Evolutionary conservation across 1,140 invertebrate species (phyloP), one percentile per base, ranked within the genome.

Genomic region (Procambarus clarkii): DNA sequence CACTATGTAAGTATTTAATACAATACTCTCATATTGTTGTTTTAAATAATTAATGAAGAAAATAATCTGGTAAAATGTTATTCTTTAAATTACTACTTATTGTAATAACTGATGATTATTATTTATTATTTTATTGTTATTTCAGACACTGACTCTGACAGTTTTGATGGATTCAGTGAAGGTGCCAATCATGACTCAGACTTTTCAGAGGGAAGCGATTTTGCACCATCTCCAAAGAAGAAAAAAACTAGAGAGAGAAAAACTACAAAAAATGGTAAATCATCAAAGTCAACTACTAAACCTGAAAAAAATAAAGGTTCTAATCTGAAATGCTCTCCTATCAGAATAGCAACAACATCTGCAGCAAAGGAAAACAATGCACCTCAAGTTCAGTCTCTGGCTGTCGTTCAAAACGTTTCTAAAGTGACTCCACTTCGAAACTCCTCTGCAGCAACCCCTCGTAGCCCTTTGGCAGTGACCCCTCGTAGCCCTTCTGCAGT

Each of bases 191-290:
- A 34, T 74, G 64, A 74, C 69, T 88, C 86, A 5, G 79, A 80
- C 18, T 60, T 80, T 44, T 88, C 86, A 15, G 86, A 88, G n/a
- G 77, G 44, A 24, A 88, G 86, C 11, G 86, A 88, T 58, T 88
- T 88, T 71, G 60, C 60, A 44, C 54, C 58, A 69, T 58, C 71
- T 46, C 86, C 86, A n/a, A 81, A 71, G 58, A 88, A 88, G 76
- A 87, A 87, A 46, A 88, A 81, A 45, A n/a, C 9, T 69, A 80
- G 81, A 80, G 77, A 80, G 77, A 48, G 15, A 44, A 88, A 81
- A 50, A 45, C 34, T n/a, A 18, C 45, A 3, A 83, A 69, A 34
- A 83, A 64, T 7, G 69, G 21, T n/a, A 86, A 78, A 34, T 24
- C 71, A 34, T 9, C 85, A 50, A 76, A 76, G 69, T 71, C 48